phyloP scores from a whole-genome alignment of 2,113 vertebrate genomes.

The Pristiophorus japonicus region DNA sequence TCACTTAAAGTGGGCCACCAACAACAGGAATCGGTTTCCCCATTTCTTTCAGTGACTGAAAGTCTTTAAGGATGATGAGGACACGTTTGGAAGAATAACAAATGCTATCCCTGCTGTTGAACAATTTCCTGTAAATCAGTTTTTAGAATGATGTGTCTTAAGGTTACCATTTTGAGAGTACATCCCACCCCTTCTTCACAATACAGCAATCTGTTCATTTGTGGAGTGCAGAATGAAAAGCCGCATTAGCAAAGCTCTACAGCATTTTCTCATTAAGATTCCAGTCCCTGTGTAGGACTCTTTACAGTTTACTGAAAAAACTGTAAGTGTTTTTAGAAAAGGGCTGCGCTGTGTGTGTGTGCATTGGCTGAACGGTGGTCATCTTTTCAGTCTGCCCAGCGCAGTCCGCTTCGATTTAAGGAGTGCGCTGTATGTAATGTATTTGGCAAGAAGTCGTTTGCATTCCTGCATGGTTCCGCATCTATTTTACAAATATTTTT shows the following conservation, averaged over 20 bases:
- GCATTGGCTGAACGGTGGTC: not conserved
- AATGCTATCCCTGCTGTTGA: not conserved
- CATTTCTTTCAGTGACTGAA: not conserved
- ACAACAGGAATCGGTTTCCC: not conserved
- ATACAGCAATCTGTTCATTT: constrained; percentile 13
- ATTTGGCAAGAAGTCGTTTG: constrained; percentile 33
- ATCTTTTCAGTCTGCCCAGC: not conserved
- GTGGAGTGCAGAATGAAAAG: constrained; percentile 7
- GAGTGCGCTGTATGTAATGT: not conserved
- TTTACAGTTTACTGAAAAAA: constrained; percentile 28
- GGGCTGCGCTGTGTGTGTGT: not conserved
- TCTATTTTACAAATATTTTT: constrained; percentile 39
- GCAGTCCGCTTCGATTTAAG: not conserved
- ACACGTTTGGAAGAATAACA: not conserved
- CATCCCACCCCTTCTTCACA: constrained; percentile 11
- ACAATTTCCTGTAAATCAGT: not conserved
- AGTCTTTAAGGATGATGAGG: not conserved
- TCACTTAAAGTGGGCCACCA: not conserved
- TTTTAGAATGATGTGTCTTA: not conserved
- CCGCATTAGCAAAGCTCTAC: not conserved
- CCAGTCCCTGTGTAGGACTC: not conserved
- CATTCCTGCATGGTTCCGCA: constrained; percentile 25
- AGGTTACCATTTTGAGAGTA: constrained; percentile 1
- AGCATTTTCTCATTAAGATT: constrained; percentile 26
- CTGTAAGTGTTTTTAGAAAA: constrained; percentile 27